A percentile compares a stretch with the other conserved stretches of the same genome.
phyloP scores from a whole-genome alignment of 2,888 invertebrate genomes.

The Allygus modestus region DNA sequence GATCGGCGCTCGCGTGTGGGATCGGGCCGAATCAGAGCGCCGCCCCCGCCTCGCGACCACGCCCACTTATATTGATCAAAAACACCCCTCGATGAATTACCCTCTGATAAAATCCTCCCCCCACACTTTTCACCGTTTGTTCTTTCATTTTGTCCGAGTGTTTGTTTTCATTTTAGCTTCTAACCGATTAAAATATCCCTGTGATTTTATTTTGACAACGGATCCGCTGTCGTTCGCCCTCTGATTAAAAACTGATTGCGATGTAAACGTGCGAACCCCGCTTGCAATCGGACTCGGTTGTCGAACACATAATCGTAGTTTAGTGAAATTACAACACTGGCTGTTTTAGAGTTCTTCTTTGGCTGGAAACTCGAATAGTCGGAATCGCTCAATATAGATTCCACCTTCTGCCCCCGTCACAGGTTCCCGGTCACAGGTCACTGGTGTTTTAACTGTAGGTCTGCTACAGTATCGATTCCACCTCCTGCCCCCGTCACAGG shows the following conservation, averaged over 20 bases:
- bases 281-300: too few species aligned
- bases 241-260: too few species aligned
- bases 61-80: constrained; percentile 39
- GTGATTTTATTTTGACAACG: constrained; percentile 35
- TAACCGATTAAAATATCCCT: constrained; percentile 28
- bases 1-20: too few species aligned
- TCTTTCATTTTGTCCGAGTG: constrained; percentile 35
- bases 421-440: too few species aligned
- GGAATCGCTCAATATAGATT: constrained; percentile 3
- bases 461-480: too few species aligned
- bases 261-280: too few species aligned
- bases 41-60: constrained; percentile 26
- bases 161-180: constrained; percentile 37
- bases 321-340: neutral
- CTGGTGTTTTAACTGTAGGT: too few species aligned
- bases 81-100: constrained; percentile 18
- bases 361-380: neutral
- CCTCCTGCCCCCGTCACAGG: too few species aligned
- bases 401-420: neutral
- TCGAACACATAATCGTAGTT: constrained; percentile 8
- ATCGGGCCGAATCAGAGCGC: too few species aligned
- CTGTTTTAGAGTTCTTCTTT: neutral
- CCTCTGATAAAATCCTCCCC: constrained; percentile 18
- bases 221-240: neutral
- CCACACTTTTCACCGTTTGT: constrained; percentile 12